phyloP scores from a whole-genome alignment of 2,888 invertebrate species.

The Caenorhabditis sulstoni region DNA sequence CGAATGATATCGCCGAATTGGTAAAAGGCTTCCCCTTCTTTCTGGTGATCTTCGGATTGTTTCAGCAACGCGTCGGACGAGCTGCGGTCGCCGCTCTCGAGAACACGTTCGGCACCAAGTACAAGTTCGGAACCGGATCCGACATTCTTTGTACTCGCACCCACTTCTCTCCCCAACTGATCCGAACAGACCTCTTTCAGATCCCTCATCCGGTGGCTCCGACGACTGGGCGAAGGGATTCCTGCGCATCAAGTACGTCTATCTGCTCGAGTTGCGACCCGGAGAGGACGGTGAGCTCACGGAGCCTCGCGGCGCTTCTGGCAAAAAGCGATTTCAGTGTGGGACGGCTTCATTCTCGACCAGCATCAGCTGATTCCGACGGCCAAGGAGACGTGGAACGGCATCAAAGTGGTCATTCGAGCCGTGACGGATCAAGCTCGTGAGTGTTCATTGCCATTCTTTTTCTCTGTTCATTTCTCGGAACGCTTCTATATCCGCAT shows the following conservation, averaged over 20 bases:
- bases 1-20: slow-evolving; percentile 78
- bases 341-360: slow-evolving; percentile 80
- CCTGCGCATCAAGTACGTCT: slow-evolving; percentile 79
- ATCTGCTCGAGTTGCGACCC: slow-evolving; percentile 79
- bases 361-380: slow-evolving; percentile 79
- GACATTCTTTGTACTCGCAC: slow-evolving; percentile 79
- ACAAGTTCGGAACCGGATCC: slow-evolving; percentile 80
- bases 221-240: slow-evolving; percentile 81
- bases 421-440: slow-evolving; percentile 68
- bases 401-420: slow-evolving; percentile 78
- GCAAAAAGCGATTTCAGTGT: slow-evolving; percentile 63
- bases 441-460: no score
- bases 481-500: no score
- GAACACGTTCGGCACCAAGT: slow-evolving; percentile 78
- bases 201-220: slow-evolving; percentile 80
- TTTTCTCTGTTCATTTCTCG: no score
- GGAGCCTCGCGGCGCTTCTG: neutral
- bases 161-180: no score
- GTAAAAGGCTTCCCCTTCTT: slow-evolving; percentile 40
- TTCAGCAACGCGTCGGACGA: slow-evolving; percentile 75
- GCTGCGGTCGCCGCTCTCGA: slow-evolving; percentile 77
- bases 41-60: neutral
- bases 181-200: slow-evolving; percentile 53
- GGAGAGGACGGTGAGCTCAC: slow-evolving; percentile 75
- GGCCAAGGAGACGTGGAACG: slow-evolving; percentile 80